phyloP scores from a whole-genome alignment of 2,113 vertebrate genomes.

The Natator depressus region DNA sequence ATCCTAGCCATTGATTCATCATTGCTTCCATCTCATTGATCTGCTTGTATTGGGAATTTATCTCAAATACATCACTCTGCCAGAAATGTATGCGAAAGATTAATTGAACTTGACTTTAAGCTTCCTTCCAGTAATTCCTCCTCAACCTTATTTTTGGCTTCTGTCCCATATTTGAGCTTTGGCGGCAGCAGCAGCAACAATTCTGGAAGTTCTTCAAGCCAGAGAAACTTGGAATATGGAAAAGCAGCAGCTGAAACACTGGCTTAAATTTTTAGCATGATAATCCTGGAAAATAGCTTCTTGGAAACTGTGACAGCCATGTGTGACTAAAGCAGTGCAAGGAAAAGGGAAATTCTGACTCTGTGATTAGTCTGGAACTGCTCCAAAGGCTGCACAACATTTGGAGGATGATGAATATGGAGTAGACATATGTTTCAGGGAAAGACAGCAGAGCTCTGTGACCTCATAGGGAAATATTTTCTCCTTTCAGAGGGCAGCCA shows the following conservation, averaged over 20 bases:
- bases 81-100: rapidly evolving
- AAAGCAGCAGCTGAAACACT: slow-evolving; percentile 7
- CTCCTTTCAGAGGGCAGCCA: not conserved
- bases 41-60: not conserved
- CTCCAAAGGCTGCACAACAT: not conserved
- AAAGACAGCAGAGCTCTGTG: not conserved
- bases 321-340: rapidly evolving
- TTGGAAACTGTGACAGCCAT: not conserved
- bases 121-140: not conserved
- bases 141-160: rapidly evolving
- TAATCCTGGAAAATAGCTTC: not conserved
- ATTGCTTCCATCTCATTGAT: not conserved
- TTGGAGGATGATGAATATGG: not conserved
- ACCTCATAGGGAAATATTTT: not conserved
- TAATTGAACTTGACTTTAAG: rapidly evolving
- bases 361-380: not conserved
- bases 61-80: rapidly evolving
- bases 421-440: not conserved
- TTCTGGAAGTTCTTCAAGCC: not conserved
- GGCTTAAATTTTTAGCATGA: rapidly evolving
- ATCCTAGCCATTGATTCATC: not conserved
- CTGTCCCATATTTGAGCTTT: rapidly evolving
- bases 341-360: rapidly evolving
- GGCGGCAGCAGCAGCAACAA: not conserved
- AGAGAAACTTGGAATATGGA: not conserved